Base-by-base conservation (phyloP, 37 sponge, comb jelly and placozoan genomes). In the Mnemiopsis leidyi region DNA sequence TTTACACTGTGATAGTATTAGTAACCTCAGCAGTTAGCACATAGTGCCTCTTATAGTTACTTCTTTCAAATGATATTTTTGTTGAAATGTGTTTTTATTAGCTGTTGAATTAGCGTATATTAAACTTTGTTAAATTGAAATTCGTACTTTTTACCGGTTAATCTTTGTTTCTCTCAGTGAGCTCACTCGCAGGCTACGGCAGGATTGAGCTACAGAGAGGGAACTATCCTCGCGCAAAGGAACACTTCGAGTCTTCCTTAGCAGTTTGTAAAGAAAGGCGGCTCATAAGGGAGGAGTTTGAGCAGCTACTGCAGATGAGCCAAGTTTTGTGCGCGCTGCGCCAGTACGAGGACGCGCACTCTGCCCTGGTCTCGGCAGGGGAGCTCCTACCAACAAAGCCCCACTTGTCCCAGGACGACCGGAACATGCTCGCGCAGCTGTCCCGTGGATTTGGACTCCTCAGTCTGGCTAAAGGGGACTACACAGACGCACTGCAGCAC, bases 181-280 rank as follows among this genome's bases (percentile, higher is more conserved):
- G 39, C 5, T 95, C 96, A 16, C 94, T 95, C 76, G 95, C 92
- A 0, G 98, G 96, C 0, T 94, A 96, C 25, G 97, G 98, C 28
- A 96, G 94, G 90, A 83, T 95, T 82, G 69, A 96, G 93, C 93
- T 96, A 83, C 93, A 93, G 77, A 69, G 94, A 36, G 92, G 93
- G 39, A 93, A 94, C 38, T 95, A 92, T 69, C 39, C 90, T 36
- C 68, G 94, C 16, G 94, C 98, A 28, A 93, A 95, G 21, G 83
- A 94, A 28, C 92, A 95, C 24, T 95, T 98, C 31, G 96, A 96
- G 68, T 94, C 96, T 75, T 97, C 97, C 35, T 88, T 97, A 69
- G 93, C 93, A 18, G 69, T 96, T 29, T 82, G 94, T 0, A 85
- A 93, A 23, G 95, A 94, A 7, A 23, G 35, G 1, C 20, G 16